Base-by-base conservation (phyloP, 2,797 vertebrate genomes). In the Aldrovandia affinis region DNA sequence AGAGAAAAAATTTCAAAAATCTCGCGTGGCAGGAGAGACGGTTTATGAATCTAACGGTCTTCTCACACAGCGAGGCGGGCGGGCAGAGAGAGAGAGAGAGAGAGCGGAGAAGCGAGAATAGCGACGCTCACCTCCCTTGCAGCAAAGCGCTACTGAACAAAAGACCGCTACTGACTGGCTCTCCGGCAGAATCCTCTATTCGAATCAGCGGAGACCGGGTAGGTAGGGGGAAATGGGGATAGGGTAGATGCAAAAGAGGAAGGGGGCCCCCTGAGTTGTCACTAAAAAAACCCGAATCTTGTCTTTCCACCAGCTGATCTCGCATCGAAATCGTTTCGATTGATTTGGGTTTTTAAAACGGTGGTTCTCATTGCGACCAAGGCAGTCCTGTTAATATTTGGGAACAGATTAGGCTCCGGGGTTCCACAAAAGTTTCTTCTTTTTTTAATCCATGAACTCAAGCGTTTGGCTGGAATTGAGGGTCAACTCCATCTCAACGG, bases 141-240 rank as follows among this genome's bases (percentile, higher is more conserved):
- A 93, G 92, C 94, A 88, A 90, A 92, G 92, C 89, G 94, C 93
- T 92, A 94, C 93, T 95, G 94, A 95, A 95, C 94, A 95, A 95
- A 93, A 94, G 94, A 92, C 92, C 83, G 90, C 85, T 55, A 30
- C 85, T 80, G 90, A 91, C 90, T 83, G 91, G 89, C 22, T 55
- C 84, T 83, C 85, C 86, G 55, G 83, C 86, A 87, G 83, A 87
- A 39, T 88, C 88, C 89, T 91, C 89, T 93, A 86, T 92, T 93
- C 94, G 91, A 89, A 93, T 90, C 89, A 88, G 83, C 83, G 87
- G 85, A 78, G 84, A 78, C 86, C 89, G 83, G 87, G 59, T 18
- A 80, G 55, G 30, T 55, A 9, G 36, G 63, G 44, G 44, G 54
- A 70, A 77, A 44, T 63, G n/a, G 28, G 65, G 33, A 68, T 39